These are phyloP conservation scores for Ligdia adustata DNA, from an alignment of 2,888 invertebrate genomes.

Conservation along the genomic window DNA sequence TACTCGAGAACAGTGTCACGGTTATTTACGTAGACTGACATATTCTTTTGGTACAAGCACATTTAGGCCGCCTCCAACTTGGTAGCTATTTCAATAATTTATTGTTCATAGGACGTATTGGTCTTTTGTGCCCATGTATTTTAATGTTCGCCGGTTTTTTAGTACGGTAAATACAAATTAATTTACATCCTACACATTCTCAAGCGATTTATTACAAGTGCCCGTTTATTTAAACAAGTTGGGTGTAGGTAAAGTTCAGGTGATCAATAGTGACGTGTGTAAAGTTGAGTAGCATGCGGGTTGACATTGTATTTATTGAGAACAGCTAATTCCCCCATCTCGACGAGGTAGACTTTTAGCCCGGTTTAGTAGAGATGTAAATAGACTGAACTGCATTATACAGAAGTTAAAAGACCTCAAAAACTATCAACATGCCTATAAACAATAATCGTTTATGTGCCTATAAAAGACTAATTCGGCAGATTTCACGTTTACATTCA, in stretches of 20 bases:
- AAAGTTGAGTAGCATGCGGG: neutral
- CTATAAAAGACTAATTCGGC: constrained; percentile 80
- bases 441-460: constrained; percentile 53
- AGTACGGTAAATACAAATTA: constrained; percentile 45
- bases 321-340: constrained; percentile 42
- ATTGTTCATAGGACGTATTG: constrained; percentile 76
- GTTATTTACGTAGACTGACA: constrained; percentile 56
- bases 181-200: constrained; percentile 47
- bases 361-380: constrained; percentile 54
- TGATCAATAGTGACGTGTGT: neutral
- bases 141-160: constrained; percentile 16
- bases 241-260: constrained; percentile 2
- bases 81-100: constrained; percentile 44
- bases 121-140: constrained; percentile 62
- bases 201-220: constrained; percentile 35
- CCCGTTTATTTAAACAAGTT: constrained; percentile 10
- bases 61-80: constrained; percentile 76
- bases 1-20: constrained; percentile 69
- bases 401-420: constrained; percentile 65
- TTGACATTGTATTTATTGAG: neutral
- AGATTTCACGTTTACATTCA: constrained; percentile 60
- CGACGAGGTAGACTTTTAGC: constrained; percentile 49
- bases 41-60: constrained; percentile 57
- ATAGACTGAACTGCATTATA: constrained; percentile 57
- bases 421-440: constrained; percentile 62